Conservation (phyloP, 2,797 vertebrate species). For the Alectoris magna region DNA sequence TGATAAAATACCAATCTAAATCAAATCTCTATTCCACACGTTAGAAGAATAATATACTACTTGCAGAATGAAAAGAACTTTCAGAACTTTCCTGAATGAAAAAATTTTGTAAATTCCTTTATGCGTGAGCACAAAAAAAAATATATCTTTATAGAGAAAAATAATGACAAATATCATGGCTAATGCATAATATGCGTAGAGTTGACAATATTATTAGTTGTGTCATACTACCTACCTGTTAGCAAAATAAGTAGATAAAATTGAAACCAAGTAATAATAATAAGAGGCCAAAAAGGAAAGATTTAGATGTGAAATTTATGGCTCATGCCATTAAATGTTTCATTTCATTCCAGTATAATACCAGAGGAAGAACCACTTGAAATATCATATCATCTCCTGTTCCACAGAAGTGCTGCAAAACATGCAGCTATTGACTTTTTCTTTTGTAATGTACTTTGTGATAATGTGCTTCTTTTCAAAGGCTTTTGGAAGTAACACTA, state of each 20-base stretch:
- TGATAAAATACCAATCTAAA: neutral
- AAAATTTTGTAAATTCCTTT: neutral
- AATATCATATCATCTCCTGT: neutral
- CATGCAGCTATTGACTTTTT: neutral
- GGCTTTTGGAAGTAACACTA: neutral
- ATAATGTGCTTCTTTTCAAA: neutral
- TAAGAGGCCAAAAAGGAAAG: neutral
- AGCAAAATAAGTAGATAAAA: neutral
- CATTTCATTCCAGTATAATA: neutral
- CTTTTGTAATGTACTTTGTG: neutral
- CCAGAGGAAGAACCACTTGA: neutral
- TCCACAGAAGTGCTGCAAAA: accelerated
- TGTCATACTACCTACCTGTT: neutral
- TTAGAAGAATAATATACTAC: neutral
- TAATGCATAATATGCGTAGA: neutral
- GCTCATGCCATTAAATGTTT: neutral
- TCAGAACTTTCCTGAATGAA: neutral
- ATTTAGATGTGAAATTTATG: neutral
- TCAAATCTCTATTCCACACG: neutral
- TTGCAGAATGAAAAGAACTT: neutral
- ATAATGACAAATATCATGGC: neutral
- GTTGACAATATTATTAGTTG: neutral
- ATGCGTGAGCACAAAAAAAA: too few relatives aligned
- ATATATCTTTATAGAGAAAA: neutral
- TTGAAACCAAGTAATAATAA: neutral